Base-by-base conservation (phyloP, 2,888 invertebrate genomes). In the Meliscaeva auricollis region DNA sequence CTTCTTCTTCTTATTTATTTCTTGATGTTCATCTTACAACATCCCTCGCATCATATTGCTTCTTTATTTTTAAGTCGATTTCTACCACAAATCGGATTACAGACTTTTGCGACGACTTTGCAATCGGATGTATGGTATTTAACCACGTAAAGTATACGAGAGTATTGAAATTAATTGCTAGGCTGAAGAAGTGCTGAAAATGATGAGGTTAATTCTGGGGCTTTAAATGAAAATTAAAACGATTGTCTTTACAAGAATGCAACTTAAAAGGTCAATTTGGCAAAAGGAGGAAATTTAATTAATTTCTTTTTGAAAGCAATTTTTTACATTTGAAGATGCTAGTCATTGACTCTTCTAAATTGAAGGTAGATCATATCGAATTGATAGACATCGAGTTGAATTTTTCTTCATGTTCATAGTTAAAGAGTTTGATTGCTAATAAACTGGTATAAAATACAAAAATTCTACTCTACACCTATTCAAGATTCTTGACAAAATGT, bases 81-180 rank as follows among this genome's bases (percentile, higher is more conserved):
- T 85, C 64, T 56, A 85, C 73, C 76, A 56, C 73, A 77, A 85
- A 81, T 81, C 85, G 68, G 85, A 85, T 85, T 85, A 85, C 62
- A 50, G 76, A 80, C 60, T 72, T 32, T 66, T 26, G 62, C 50
- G 75, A 46, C 76, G 52, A 44, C 79, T 66, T n/a, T 72, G 75
- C 78, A 66, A 80, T 79, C 84, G 46, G 79, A 80, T 85, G 75
- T 76, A 35, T 69, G 73, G 69, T 64, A 77, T 85, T 85, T 81
- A 77, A 85, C 68, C 76, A 80, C 80, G 80, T 56, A 38, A 60
- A 54, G 77, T 54, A 41, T 13, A n/a, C 20, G 56, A 66, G 69
- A 80, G 72, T 73, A 76, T 73, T 76, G 80, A 73, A 85, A 85
- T 85, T 72, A 85, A 85, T 85, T 80, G 76, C 64, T 41, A 60